Base-by-base conservation (phyloP, 2,797 vertebrate genomes). In the Neostethus bicornis region DNA sequence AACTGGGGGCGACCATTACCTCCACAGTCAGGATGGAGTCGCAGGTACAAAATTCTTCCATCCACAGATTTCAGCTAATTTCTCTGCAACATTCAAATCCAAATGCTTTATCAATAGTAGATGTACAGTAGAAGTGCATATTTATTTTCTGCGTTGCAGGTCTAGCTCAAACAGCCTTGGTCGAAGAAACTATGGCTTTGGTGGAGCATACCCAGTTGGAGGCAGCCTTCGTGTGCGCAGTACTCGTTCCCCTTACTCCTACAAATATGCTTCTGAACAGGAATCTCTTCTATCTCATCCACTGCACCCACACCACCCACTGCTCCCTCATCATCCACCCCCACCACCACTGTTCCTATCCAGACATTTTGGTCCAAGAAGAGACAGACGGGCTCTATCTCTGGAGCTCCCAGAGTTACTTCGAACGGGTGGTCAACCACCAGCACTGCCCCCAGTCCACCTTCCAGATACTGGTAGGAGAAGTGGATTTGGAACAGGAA, bases 81-180 rank as follows among this genome's bases (percentile, higher is more conserved):
- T n/a, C n/a, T n/a, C n/a, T n/a, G n/a, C n/a, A n/a, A n/a, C n/a
- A n/a, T n/a, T n/a, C n/a, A n/a, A n/a, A n/a, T n/a, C n/a, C n/a
- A n/a, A n/a, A n/a, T n/a, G n/a, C n/a, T n/a, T n/a, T n/a, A 31
- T 53, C 7, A 42, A 43, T 67, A 29, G n/a, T n/a, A n/a, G n/a
- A n/a, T 65, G 39, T 6, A 41, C n/a, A n/a, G n/a, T n/a, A n/a
- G n/a, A n/a, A n/a, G n/a, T n/a, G 31, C 49, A 8, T 14, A 3
- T 21, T 43, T 35, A 26, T 61, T 26, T 10, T 50, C 10, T 29
- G 2, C 25, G 24, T 25, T 46, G 23, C 59, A 87, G 89, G 73
- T 96, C 96, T 23, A 98, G 96, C 79, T 98, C 96, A 84, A 96
- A 96, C 91, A 99, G 95, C 66, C 82, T 93, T 51, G 92, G 94